phyloP scores from a whole-genome alignment of 2,797 vertebrate species.

The Catharus ustulatus region DNA sequence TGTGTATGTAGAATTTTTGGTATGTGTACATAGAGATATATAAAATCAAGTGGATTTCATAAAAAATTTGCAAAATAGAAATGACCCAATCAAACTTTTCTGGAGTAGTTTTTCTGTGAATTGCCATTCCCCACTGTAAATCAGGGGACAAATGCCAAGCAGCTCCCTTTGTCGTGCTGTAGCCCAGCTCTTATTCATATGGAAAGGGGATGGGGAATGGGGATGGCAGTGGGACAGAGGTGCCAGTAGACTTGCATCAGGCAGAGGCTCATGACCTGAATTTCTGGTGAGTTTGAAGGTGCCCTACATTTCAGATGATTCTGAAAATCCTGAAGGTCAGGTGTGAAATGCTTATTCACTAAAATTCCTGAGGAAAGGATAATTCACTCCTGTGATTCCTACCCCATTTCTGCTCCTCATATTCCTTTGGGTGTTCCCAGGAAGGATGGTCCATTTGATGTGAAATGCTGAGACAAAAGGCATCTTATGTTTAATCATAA shows the following conservation, averaged over 20 bases:
- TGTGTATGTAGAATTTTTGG: not conserved
- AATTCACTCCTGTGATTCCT: not conserved
- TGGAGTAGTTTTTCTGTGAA: not conserved
- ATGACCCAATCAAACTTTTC: not conserved
- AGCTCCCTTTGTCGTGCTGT: not conserved
- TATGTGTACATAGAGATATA: not conserved
- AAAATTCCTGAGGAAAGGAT: not conserved
- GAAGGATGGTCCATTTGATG: conserved; percentile 26
- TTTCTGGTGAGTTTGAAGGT: not conserved
- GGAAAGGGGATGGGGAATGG: accelerated
- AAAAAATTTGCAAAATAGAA: not conserved
- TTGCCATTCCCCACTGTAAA: not conserved
- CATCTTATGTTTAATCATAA: conserved; percentile 55
- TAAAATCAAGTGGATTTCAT: not conserved
- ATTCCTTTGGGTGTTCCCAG: not conserved
- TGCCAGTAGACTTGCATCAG: not conserved
- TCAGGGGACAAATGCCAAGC: not conserved
- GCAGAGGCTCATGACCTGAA: accelerated
- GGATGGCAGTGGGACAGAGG: not conserved
- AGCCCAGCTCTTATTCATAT: not conserved
- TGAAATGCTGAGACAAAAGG: conserved; percentile 36
- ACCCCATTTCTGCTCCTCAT: not conserved
- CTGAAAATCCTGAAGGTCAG: not conserved
- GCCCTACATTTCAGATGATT: not conserved
- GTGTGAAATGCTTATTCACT: not conserved